Evolutionary conservation across 1,140 invertebrate genomes (phyloP).

Genomic region (Muscidifurax raptorellus): DNA sequence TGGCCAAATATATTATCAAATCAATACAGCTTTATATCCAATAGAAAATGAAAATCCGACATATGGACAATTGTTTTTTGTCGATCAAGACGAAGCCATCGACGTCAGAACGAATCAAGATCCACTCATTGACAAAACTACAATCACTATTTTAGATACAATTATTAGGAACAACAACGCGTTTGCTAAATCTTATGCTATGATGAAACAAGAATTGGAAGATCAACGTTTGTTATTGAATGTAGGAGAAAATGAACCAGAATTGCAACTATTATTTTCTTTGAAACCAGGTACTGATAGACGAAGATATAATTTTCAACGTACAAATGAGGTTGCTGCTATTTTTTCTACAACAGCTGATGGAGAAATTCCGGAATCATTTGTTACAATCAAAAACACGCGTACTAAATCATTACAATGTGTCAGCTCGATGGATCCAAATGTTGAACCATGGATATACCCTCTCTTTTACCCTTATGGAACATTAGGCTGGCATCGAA

Average conservation of each 20-base stretch:
- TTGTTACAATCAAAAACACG: too few relatives aligned
- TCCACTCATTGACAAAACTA: constrained; percentile 19
- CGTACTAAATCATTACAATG: too few relatives aligned
- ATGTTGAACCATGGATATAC: too few relatives aligned
- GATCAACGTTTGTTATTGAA: neutral
- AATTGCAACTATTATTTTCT: constrained; percentile 27
- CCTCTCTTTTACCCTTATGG: constrained; percentile 12
- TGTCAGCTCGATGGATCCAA: too few relatives aligned
- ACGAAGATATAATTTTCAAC: neutral
- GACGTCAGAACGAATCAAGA: constrained; percentile 8
- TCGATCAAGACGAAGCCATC: constrained; percentile 49
- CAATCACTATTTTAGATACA: constrained; percentile 28
- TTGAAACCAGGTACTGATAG: constrained; percentile 7
- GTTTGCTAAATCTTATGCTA: constrained; percentile 23
- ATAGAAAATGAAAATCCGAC: constrained; percentile 33
- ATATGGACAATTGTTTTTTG: constrained; percentile 52
- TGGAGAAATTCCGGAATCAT: constrained; percentile 50
- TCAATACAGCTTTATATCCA: constrained; percentile 50
- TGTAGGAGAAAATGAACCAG: neutral
- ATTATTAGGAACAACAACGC: too few relatives aligned
- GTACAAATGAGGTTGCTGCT: constrained; percentile 52
- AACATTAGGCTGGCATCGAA: neutral
- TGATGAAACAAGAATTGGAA: constrained; percentile 11
- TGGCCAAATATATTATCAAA: constrained; percentile 54
- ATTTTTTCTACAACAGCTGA: constrained; percentile 53